These are phyloP conservation scores for Drosophila rubida DNA, from an alignment of 2,888 invertebrate genomes.

Conservation along the genomic window DNA sequence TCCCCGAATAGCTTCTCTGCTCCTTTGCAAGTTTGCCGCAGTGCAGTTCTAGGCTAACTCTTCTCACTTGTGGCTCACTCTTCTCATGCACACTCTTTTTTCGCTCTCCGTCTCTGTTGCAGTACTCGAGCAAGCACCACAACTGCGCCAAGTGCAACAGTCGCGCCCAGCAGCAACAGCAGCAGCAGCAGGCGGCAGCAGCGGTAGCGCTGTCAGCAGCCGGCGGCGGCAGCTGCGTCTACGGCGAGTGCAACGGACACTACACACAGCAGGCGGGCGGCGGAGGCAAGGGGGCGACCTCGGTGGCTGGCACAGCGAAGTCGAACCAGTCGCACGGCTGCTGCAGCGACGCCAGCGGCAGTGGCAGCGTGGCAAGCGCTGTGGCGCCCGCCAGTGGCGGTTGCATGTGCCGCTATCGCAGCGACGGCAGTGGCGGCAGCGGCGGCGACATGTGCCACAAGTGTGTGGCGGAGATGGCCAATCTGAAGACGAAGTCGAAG, in stretches of 20 bases:
- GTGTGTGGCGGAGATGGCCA: constrained; percentile 88
- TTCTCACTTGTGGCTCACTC: too few species aligned
- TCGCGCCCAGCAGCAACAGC: constrained; percentile 56
- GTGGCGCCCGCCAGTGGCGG: constrained; percentile 34
- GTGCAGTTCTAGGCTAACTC: too few species aligned
- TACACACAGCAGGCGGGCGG: constrained; percentile 41
- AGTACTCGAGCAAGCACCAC: constrained; percentile 77
- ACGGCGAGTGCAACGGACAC: constrained; percentile 79
- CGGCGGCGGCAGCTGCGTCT: constrained; percentile 55
- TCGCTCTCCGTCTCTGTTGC: constrained; percentile 20
- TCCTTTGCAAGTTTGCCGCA: too few species aligned
- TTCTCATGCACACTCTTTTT: neutral
- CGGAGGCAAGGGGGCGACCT: constrained; percentile 43
- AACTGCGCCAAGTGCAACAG: constrained; percentile 78
- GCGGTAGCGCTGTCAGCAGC: constrained; percentile 40
- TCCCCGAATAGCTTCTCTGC: too few species aligned
- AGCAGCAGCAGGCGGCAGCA: constrained; percentile 46
- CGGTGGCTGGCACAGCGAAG: too few species aligned
- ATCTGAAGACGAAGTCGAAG: constrained; percentile 93
- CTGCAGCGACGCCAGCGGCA: neutral
- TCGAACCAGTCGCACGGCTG: too few species aligned
- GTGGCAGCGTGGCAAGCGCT: constrained; percentile 35
- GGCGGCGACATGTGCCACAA: constrained; percentile 82
- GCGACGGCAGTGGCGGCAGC: constrained; percentile 34
- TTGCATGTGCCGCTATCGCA: constrained; percentile 71